A percentile compares a stretch with the other conserved stretches of the same genome.
These are phyloP conservation scores for Leucozona laternaria DNA, from an alignment of 2,888 invertebrate species.

Conservation along the genomic window DNA sequence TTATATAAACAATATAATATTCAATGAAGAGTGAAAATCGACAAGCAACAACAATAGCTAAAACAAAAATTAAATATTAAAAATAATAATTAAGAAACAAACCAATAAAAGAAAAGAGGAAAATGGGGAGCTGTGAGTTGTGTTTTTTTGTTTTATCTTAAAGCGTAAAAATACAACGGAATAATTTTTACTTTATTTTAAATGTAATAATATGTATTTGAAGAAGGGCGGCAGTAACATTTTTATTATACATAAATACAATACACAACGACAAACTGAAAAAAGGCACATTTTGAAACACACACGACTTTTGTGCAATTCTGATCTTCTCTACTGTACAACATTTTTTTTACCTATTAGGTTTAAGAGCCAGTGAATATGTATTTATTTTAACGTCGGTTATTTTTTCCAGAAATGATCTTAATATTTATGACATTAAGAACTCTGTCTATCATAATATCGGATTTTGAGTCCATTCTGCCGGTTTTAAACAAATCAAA, in stretches of 20 bases:
- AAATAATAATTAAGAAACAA: slow-evolving; percentile 7
- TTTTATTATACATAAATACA: slow-evolving; percentile 51
- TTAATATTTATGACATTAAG: not conserved
- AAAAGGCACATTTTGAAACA: slow-evolving; percentile 75
- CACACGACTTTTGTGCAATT: slow-evolving; percentile 69
- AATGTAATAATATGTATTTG: slow-evolving; percentile 15
- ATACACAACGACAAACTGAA: slow-evolving; percentile 69
- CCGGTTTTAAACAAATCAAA: no score
- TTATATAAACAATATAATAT: slow-evolving; percentile 31
- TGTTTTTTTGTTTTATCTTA: slow-evolving; percentile 9
- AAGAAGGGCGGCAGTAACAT: slow-evolving; percentile 52
- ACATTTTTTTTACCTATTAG: not conserved
- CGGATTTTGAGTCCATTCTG: no score
- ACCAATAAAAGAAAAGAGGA: slow-evolving; percentile 8
- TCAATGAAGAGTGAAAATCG: slow-evolving; percentile 60
- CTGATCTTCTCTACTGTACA: slow-evolving; percentile 60
- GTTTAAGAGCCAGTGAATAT: not conserved
- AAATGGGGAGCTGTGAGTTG: slow-evolving; percentile 8
- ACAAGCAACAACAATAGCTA: slow-evolving; percentile 75
- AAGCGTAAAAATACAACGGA: slow-evolving; percentile 18
- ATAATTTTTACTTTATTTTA: not conserved
- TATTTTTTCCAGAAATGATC: not conserved
- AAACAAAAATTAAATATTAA: slow-evolving; percentile 25
- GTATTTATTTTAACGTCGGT: not conserved
- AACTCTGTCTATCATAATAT: no score